Evolutionary conservation across 1,140 invertebrate genomes (phyloP).

Genomic region (Thaumatotibia leucotreta): DNA sequence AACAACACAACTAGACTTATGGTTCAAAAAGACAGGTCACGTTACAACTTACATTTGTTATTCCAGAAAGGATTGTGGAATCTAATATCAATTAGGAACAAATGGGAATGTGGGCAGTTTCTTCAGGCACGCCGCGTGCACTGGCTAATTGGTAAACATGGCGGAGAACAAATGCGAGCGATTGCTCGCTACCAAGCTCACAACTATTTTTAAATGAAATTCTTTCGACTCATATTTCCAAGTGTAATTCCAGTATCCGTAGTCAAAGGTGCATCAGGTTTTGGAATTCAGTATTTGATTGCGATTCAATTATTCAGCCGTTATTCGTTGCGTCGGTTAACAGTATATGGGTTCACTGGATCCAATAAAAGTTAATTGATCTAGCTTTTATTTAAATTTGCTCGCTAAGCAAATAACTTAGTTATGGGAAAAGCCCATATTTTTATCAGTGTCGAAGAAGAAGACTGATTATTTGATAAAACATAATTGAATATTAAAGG

Average conservation of each 20-base stretch:
- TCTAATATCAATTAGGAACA: conserved; percentile 47
- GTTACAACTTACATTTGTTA: conserved; percentile 23
- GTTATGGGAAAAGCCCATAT: neutral
- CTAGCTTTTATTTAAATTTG: conserved; percentile 34
- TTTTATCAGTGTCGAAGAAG: neutral
- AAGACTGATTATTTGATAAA: neutral
- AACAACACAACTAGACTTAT: neutral
- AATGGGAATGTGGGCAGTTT: conserved; percentile 38
- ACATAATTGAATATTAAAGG: neutral
- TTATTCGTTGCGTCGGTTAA: conserved; percentile 35
- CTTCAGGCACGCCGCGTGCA: conserved; percentile 38
- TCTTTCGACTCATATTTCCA: conserved; percentile 61
- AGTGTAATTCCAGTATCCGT: conserved; percentile 46
- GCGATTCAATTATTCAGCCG: conserved; percentile 55
- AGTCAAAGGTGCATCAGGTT: conserved; percentile 38
- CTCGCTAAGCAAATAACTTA: conserved; percentile 8
- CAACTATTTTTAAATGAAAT: conserved; percentile 70
- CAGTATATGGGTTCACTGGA: conserved; percentile 18
- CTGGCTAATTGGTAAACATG: conserved; percentile 63
- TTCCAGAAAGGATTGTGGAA: conserved; percentile 34
- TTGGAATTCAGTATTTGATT: conserved; percentile 63
- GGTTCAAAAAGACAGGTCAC: neutral
- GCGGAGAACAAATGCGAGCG: conserved; percentile 40
- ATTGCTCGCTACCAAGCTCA: conserved; percentile 34
- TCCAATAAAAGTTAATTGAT: conserved; percentile 28